Percentiles rank a stretch among this genome's conserved stretches.
phyloP scores from a whole-genome alignment of 2,888 invertebrate species.

The Lepidocyrtoides sp. region DNA sequence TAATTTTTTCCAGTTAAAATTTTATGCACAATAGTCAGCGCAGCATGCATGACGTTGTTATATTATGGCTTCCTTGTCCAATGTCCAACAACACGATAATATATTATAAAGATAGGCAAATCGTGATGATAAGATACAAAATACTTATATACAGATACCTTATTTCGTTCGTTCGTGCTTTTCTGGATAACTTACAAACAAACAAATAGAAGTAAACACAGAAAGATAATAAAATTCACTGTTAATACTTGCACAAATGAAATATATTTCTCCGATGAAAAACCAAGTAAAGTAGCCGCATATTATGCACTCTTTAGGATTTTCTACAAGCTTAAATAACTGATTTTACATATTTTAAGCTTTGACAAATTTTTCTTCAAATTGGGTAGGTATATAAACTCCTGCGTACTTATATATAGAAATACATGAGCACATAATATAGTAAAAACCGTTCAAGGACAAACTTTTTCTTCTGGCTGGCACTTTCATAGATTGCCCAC shows the following conservation, averaged over 20 bases:
- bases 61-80: not conserved
- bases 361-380: not conserved
- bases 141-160: not conserved
- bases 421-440: no score
- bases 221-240: no score
- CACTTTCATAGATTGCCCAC: no score
- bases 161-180: not conserved
- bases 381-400: not conserved
- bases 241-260: no score
- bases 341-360: not conserved
- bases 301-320: not conserved
- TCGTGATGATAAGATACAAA: not conserved
- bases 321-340: not conserved
- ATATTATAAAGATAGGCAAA: not conserved
- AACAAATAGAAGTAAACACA: no score
- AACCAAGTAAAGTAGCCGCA: not conserved
- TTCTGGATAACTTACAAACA: not conserved
- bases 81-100: not conserved
- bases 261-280: no score
- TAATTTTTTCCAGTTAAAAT: not conserved
- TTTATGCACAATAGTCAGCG: not conserved
- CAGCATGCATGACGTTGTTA: not conserved
- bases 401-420: no score
- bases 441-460: not conserved
- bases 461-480: not conserved